phyloP scores from a whole-genome alignment of 2,888 invertebrate genomes.

The Xanthia icteritia region DNA sequence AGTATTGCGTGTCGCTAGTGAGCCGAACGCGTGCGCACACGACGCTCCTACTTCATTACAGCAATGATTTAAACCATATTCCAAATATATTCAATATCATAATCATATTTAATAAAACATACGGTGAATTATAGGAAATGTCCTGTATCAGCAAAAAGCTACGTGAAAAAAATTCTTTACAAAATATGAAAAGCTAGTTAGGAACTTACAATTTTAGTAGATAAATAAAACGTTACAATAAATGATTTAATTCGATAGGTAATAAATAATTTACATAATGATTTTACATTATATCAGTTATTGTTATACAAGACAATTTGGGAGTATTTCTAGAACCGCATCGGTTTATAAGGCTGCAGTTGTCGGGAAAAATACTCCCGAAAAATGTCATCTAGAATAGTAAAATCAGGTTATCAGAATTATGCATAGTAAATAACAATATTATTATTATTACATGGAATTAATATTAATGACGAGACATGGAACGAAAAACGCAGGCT shows the following conservation, averaged over 20 bases:
- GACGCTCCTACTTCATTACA: slow-evolving; percentile 58
- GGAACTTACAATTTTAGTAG: slow-evolving; percentile 89
- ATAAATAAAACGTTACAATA: slow-evolving; percentile 85
- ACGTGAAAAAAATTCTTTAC: slow-evolving; percentile 79
- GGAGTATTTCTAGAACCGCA: slow-evolving; percentile 84
- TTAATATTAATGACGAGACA: slow-evolving; percentile 83
- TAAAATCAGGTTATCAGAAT: slow-evolving; percentile 83
- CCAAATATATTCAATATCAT: slow-evolving; percentile 78
- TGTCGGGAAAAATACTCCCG: slow-evolving; percentile 84
- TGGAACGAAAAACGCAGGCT: slow-evolving; percentile 76
- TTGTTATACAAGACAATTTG: slow-evolving; percentile 79
- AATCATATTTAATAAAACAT: slow-evolving; percentile 77
- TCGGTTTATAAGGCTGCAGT: slow-evolving; percentile 63
- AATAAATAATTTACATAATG: slow-evolving; percentile 89
- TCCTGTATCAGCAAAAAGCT: slow-evolving; percentile 78
- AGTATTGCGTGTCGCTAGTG: slow-evolving; percentile 76
- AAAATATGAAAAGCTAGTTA: slow-evolving; percentile 88
- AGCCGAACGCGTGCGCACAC: slow-evolving; percentile 40
- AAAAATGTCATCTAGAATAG: slow-evolving; percentile 77
- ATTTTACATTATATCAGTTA: slow-evolving; percentile 83
- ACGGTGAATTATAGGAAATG: slow-evolving; percentile 76
- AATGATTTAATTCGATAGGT: slow-evolving; percentile 78
- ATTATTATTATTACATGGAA: slow-evolving; percentile 78
- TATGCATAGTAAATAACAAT: slow-evolving; percentile 87
- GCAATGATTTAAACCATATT: slow-evolving; percentile 74